Conservation (phyloP, 2,113 vertebrate species). For the Cynocephalus volans region DNA sequence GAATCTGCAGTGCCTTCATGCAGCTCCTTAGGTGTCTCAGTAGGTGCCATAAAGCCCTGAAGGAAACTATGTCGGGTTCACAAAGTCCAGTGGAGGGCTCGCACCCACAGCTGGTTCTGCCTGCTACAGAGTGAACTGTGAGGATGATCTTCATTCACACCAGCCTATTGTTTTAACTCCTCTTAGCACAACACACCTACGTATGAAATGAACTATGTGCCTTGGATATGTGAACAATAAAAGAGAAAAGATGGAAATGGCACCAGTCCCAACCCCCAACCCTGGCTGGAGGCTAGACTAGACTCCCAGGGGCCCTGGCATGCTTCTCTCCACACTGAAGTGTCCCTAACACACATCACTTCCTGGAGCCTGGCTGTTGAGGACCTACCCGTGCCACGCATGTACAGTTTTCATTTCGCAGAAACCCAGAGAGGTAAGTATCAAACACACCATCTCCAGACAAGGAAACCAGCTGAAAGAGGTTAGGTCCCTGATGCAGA, state of each 20-base stretch:
- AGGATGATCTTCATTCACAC: not conserved
- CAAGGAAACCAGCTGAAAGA: not conserved
- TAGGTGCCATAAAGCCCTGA: not conserved
- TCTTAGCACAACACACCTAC: not conserved
- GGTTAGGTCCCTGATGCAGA: not conserved
- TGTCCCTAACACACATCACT: not conserved
- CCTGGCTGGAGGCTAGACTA: not conserved
- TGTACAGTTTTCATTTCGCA: not conserved
- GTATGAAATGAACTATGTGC: not conserved
- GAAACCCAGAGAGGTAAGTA: not conserved
- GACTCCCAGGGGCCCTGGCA: not conserved
- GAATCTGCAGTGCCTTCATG: not conserved
- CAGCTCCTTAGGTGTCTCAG: too few relatives aligned
- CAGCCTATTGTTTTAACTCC: not conserved
- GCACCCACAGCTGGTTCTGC: not conserved
- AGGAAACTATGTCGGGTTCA: not conserved
- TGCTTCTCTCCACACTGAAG: not conserved
- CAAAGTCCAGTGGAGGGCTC: not conserved
- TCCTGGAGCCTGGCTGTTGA: not conserved
- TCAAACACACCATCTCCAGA: not conserved
- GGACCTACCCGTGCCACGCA: not conserved
- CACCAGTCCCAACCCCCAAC: not conserved
- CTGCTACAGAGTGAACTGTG: not conserved
- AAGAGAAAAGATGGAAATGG: not conserved
- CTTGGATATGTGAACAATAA: not conserved